A percentile compares a stretch with the other conserved stretches of the same genome.
Evolutionary conservation across 35 echinoderm and acorn worm species (phyloP).

Genomic region (Apostichopus californicus): DNA sequence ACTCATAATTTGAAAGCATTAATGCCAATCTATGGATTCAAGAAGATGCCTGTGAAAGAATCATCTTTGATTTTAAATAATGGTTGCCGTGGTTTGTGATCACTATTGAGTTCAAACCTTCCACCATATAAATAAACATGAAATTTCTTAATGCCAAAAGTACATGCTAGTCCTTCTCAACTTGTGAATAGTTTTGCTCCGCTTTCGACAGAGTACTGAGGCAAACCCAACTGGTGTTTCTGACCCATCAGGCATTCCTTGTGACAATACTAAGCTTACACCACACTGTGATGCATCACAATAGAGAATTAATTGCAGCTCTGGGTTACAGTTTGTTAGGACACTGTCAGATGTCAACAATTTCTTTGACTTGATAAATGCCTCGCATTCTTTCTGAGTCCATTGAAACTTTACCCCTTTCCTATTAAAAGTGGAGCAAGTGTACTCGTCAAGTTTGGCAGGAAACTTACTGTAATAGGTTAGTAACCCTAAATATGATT

Average conservation of each 20-base stretch:
- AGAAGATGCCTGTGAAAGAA: conserved; percentile 54
- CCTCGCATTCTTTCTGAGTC: conserved; percentile 1
- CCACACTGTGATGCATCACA: conserved; percentile 69
- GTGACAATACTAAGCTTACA: conserved; percentile 56
- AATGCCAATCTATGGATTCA: conserved; percentile 32
- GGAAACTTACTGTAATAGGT: conserved; percentile 71
- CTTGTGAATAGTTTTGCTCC: conserved; percentile 60
- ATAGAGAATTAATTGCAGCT: neutral
- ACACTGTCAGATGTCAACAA: neutral
- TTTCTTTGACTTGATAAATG: conserved; percentile 26
- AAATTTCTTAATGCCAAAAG: conserved; percentile 64
- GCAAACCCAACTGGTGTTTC: conserved; percentile 62
- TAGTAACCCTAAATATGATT: conserved; percentile 53
- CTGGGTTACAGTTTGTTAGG: conserved; percentile 11
- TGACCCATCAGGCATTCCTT: conserved; percentile 50
- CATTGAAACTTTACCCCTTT: conserved; percentile 30
- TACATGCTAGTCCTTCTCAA: conserved; percentile 63
- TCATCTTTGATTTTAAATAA: conserved; percentile 7
- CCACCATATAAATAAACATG: conserved; percentile 65
- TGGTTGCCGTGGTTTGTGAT: conserved; percentile 59
- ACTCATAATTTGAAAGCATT: conserved; percentile 54
- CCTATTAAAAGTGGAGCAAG: conserved; percentile 43
- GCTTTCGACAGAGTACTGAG: conserved; percentile 43
- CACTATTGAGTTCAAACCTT: conserved; percentile 55
- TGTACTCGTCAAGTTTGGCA: conserved; percentile 47